A percentile compares a stretch with the other conserved stretches of the same genome.
Conservation (phyloP, 2,113 vertebrate species). For the Chitala chitala region DNA sequence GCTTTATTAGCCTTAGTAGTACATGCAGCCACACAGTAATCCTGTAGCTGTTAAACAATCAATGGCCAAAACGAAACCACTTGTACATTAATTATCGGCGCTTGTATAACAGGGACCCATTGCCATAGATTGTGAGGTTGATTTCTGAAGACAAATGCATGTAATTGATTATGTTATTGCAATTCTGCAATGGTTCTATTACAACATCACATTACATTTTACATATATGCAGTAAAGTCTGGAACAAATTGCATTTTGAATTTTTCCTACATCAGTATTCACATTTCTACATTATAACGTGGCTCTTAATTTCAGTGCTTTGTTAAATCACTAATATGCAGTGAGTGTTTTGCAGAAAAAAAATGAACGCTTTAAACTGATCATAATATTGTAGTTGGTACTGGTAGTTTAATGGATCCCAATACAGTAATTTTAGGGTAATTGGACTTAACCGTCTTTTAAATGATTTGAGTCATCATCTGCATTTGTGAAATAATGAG, state of each 20-base stretch:
- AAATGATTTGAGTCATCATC: constrained; percentile 10
- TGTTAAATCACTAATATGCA: too few relatives aligned
- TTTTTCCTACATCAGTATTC: too few relatives aligned
- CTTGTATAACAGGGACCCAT: background rate
- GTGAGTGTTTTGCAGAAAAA: too few relatives aligned
- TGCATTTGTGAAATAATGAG: background rate
- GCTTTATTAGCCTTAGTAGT: background rate
- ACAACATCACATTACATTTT: constrained; percentile 2
- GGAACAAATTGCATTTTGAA: too few relatives aligned
- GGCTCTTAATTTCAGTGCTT: too few relatives aligned
- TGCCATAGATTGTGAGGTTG: background rate
- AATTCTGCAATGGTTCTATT: too few relatives aligned
- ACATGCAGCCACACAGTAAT: background rate
- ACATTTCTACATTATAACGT: too few relatives aligned
- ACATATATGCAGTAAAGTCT: background rate
- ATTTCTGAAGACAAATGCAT: background rate
- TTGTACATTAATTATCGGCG: too few relatives aligned
- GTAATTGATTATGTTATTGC: too few relatives aligned
- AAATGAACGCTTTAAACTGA: too few relatives aligned
- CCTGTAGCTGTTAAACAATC: background rate
- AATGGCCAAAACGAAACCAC: too few relatives aligned
- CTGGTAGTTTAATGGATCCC: background rate
- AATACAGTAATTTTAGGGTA: background rate
- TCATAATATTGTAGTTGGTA: too few relatives aligned
- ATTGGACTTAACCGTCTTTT: background rate